Evolutionary conservation across 2,113 vertebrate species (phyloP).

Genomic region (Phainopepla nitens): DNA sequence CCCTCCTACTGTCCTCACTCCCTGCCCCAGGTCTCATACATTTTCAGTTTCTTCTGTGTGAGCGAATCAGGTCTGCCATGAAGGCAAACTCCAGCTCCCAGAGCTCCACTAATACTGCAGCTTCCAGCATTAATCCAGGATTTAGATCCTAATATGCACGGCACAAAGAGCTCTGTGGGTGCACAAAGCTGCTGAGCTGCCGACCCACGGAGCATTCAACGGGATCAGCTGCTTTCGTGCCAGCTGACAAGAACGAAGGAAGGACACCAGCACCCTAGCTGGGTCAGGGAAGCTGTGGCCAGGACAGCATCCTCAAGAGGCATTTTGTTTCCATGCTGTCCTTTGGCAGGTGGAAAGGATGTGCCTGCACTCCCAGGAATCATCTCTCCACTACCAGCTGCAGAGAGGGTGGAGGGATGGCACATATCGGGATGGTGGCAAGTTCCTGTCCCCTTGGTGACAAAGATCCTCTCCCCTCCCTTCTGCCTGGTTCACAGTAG

Average conservation of each 20-base stretch:
- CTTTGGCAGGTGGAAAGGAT: background rate
- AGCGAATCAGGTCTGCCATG: background rate
- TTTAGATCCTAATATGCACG: conserved; percentile 17
- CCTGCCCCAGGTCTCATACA: background rate
- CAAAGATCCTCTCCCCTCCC: background rate
- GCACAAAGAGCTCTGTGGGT: conserved; percentile 24
- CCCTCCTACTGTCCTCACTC: background rate
- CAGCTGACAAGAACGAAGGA: conserved; percentile 38
- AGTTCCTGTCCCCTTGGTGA: background rate
- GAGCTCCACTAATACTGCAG: conserved; percentile 24
- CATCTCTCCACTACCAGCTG: background rate
- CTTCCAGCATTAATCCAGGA: conserved; percentile 60
- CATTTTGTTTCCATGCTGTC: background rate
- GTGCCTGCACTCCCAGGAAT: background rate
- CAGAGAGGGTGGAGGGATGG: fast-evolving
- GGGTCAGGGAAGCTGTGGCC: background rate
- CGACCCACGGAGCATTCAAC: background rate
- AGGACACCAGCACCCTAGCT: conserved; percentile 2
- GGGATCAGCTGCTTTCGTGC: conserved; percentile 30
- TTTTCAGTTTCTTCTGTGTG: background rate
- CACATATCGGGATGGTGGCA: background rate
- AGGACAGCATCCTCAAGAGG: background rate
- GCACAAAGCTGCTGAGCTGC: conserved; percentile 37
- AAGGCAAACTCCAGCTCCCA: background rate
- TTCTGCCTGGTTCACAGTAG: background rate